phyloP scores from a whole-genome alignment of 1,140 invertebrate genomes.

The Antheraea pernyi region DNA sequence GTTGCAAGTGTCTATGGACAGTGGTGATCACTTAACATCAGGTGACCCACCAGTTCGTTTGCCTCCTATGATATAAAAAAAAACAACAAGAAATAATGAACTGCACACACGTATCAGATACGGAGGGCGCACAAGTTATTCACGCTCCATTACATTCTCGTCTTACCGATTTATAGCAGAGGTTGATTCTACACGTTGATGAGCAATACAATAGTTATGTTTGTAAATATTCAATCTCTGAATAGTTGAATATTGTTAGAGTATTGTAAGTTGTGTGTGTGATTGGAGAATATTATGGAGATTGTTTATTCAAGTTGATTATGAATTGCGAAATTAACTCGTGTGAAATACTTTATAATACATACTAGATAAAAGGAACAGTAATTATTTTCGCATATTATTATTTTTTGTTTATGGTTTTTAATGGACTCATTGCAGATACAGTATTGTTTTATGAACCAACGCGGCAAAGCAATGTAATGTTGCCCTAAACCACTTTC shows the following conservation, averaged over 20 bases:
- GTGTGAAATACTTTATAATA: too few species aligned
- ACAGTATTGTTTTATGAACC: neutral
- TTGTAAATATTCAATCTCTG: neutral
- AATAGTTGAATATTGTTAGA: neutral
- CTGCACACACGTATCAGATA: neutral
- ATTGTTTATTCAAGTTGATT: neutral
- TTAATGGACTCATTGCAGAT: neutral
- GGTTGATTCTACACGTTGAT: neutral
- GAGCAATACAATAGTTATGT: conserved; percentile 3
- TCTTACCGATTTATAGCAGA: conserved; percentile 5
- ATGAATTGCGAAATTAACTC: too few species aligned
- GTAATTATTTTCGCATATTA: too few species aligned
- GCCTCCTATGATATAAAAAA: too few species aligned
- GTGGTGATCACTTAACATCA: too few species aligned
- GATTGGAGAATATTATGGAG: neutral
- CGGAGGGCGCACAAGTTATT: neutral
- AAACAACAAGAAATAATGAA: neutral
- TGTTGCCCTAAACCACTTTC: too few species aligned
- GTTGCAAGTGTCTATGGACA: too few species aligned
- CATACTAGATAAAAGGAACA: too few species aligned
- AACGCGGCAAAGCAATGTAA: too few species aligned
- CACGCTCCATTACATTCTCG: conserved; percentile 8
- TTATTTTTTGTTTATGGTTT: too few species aligned
- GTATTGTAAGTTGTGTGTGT: neutral
- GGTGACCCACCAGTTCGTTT: too few species aligned